A percentile compares a stretch with the other conserved stretches of the same genome.
These are phyloP conservation scores for Drosophila watanabei DNA, from an alignment of 1,140 invertebrate genomes.

Conservation along the genomic window DNA sequence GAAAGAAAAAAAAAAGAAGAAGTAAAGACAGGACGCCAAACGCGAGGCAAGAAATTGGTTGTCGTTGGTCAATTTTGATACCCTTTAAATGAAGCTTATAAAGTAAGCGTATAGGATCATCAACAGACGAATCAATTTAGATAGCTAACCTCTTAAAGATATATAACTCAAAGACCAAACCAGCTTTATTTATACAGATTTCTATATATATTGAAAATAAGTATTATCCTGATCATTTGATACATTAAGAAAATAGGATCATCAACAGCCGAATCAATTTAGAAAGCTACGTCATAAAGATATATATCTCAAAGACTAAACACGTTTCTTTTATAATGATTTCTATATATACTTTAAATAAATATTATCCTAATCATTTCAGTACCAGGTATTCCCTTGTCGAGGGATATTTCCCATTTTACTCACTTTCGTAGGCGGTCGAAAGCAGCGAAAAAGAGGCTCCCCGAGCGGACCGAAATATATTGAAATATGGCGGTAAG, in stretches of 20 bases:
- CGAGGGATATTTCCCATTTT: background rate
- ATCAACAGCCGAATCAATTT: too few species aligned
- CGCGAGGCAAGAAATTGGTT: conserved; percentile 68
- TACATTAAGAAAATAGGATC: too few species aligned
- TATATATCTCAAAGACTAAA: background rate
- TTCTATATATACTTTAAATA: background rate
- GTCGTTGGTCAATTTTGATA: conserved; percentile 51
- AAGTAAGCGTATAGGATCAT: too few species aligned
- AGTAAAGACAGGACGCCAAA: conserved; percentile 15
- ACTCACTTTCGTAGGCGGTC: conserved; percentile 63
- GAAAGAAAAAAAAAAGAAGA: conserved; percentile 24
- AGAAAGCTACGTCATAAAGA: rapidly evolving
- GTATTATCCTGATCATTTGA: too few species aligned
- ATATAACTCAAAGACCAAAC: background rate
- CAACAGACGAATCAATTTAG: too few species aligned
- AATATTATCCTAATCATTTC: too few species aligned
- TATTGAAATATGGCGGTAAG: conserved; percentile 84
- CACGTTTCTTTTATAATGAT: background rate
- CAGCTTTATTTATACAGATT: background rate
- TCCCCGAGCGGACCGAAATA: conserved; percentile 48
- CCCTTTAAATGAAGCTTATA: background rate
- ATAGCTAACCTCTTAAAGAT: rapidly evolving
- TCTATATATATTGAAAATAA: background rate
- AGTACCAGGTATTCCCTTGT: conserved; percentile 1
- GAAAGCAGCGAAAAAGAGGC: conserved; percentile 11